phyloP scores from a whole-genome alignment of 2,888 invertebrate species.

The Callosobruchus maculatus region DNA sequence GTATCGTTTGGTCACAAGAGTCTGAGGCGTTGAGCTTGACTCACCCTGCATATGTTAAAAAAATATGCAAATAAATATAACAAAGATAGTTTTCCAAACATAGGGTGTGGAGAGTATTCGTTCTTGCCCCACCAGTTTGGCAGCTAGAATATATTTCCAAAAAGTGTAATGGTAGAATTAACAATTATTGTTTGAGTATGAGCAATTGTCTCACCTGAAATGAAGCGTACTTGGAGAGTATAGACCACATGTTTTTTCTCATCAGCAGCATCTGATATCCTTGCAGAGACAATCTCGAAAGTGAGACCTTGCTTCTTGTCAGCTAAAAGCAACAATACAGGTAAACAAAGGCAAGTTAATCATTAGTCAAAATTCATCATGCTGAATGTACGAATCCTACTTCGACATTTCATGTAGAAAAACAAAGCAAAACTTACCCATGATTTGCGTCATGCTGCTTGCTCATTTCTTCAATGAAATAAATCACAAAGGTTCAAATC shows the following conservation, averaged over 20 bases:
- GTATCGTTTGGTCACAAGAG: too few relatives aligned
- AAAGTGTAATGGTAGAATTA: too few relatives aligned
- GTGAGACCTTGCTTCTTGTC: slow-evolving; percentile 47
- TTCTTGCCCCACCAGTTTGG: too few relatives aligned
- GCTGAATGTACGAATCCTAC: too few relatives aligned
- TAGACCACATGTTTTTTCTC: slow-evolving; percentile 71
- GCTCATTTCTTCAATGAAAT: background rate
- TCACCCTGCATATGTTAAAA: too few relatives aligned
- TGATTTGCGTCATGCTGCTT: slow-evolving; percentile 22
- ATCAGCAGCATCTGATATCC: slow-evolving; percentile 57
- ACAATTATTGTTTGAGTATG: background rate
- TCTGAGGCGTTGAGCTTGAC: too few relatives aligned
- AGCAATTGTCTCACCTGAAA: slow-evolving; percentile 38
- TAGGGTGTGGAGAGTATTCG: too few relatives aligned
- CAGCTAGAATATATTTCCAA: too few relatives aligned
- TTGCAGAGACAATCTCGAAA: slow-evolving; percentile 67
- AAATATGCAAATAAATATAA: too few relatives aligned
- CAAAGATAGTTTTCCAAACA: too few relatives aligned
- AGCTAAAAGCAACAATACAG: slow-evolving; percentile 20
- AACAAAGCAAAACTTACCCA: slow-evolving; percentile 18
- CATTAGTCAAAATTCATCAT: too few relatives aligned
- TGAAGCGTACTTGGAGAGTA: slow-evolving; percentile 61
- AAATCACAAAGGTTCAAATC: background rate
- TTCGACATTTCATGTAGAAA: background rate
- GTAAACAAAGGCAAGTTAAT: background rate